Evolutionary conservation across 2,888 invertebrate genomes (phyloP).

Genomic region (Dicyrtoma fusca): DNA sequence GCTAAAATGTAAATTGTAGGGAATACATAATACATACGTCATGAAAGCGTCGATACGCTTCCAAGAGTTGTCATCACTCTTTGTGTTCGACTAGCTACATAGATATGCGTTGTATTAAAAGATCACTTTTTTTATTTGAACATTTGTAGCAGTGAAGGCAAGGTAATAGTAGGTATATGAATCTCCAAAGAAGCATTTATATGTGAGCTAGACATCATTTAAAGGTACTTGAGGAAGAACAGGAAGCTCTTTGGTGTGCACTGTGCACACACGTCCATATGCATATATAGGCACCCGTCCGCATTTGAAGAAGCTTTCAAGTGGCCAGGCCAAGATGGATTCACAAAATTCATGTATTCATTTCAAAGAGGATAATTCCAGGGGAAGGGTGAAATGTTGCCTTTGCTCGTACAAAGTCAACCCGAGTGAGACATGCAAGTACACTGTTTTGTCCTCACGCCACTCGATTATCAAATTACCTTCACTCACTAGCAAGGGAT

Average conservation of each 20-base stretch:
- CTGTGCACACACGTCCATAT: too few species aligned
- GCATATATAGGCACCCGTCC: too few species aligned
- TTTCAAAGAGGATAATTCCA: neutral
- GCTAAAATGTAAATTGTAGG: conserved; percentile 25
- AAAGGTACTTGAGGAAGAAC: neutral
- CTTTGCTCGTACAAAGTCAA: neutral
- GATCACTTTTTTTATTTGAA: too few species aligned
- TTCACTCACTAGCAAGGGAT: too few species aligned
- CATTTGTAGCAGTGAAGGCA: neutral
- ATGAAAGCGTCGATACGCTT: conserved; percentile 32
- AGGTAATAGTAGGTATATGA: neutral
- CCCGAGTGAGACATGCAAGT: conserved; percentile 12
- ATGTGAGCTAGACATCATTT: neutral
- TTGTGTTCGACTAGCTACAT: conserved; percentile 3
- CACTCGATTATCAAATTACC: conserved; percentile 34
- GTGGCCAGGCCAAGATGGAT: neutral
- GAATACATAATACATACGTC: conserved; percentile 2
- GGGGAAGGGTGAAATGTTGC: conserved; percentile 4
- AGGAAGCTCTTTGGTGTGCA: conserved; percentile 13
- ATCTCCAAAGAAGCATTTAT: neutral
- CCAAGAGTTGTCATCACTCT: conserved; percentile 31
- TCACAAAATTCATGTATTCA: neutral
- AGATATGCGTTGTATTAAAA: neutral
- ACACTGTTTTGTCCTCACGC: conserved; percentile 25
- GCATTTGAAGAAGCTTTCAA: neutral